phyloP scores from a whole-genome alignment of 1,140 invertebrate genomes.

The Heliconius nattereri region DNA sequence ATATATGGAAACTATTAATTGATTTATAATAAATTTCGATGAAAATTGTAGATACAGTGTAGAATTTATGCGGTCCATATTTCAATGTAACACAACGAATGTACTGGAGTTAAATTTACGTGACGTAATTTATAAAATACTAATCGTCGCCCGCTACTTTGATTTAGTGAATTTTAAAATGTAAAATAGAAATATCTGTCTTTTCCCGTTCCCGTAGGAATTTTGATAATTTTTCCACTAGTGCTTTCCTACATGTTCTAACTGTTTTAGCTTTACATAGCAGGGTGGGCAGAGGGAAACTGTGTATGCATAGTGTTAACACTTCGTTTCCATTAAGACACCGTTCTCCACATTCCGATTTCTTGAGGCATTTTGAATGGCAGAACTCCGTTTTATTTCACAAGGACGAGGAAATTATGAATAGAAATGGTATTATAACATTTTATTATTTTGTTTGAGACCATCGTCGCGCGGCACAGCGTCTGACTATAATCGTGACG shows the following conservation, averaged over 20 bases:
- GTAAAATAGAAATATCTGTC: no score
- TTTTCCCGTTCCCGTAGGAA: no score
- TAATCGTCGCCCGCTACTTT: no score
- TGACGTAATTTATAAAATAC: no score
- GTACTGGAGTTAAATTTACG: not conserved
- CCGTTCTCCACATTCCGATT: not conserved
- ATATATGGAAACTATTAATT: slow-evolving; percentile 12
- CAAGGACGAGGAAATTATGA: not conserved
- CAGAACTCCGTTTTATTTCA: not conserved
- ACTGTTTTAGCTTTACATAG: not conserved
- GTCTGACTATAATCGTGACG: no score
- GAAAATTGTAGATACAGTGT: slow-evolving; percentile 9
- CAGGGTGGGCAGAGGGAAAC: not conserved
- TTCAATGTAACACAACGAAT: not conserved
- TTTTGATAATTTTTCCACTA: no score
- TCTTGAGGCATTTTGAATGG: not conserved
- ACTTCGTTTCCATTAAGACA: not conserved
- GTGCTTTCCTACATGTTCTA: no score
- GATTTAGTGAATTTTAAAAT: no score
- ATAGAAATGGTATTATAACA: not conserved
- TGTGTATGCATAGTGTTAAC: not conserved
- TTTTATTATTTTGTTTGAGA: no score
- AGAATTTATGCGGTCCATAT: not conserved
- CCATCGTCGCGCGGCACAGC: no score
- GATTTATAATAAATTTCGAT: slow-evolving; percentile 7